A percentile compares a stretch with the other conserved stretches of the same genome.
Conservation (phyloP, 2,113 vertebrate species). For the Illadopsis cleaveri region DNA sequence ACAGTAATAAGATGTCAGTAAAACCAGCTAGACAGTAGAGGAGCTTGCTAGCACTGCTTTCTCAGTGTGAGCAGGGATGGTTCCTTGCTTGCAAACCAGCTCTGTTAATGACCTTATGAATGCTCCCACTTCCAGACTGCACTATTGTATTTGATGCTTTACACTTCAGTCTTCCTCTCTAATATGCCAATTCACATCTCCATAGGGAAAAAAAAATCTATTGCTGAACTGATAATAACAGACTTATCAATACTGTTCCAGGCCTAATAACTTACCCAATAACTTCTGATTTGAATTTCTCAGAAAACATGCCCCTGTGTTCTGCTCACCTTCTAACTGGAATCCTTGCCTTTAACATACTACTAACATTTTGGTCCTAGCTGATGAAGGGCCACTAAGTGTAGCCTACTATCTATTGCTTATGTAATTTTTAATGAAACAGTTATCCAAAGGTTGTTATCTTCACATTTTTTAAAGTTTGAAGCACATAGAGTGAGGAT, state of each 20-base stretch:
- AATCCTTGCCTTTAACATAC: background rate
- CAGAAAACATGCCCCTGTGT: background rate
- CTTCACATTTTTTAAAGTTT: background rate
- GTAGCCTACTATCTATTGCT: slow-evolving; percentile 37
- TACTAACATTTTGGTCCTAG: background rate
- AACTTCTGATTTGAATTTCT: background rate
- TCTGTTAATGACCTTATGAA: background rate
- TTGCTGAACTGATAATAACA: background rate
- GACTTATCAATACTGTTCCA: background rate
- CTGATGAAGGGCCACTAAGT: background rate
- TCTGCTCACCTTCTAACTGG: background rate
- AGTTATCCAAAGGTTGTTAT: background rate
- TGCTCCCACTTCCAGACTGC: background rate
- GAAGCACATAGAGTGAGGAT: background rate
- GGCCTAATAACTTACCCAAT: background rate
- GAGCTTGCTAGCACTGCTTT: background rate
- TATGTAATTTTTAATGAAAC: slow-evolving; percentile 5
- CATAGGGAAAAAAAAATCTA: background rate
- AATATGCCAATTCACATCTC: background rate
- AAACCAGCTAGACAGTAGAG: background rate
- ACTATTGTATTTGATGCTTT: background rate
- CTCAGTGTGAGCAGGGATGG: background rate
- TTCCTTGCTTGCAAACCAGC: background rate
- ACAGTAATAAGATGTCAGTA: background rate
- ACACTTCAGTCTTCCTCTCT: background rate